Evolutionary conservation across 2,113 vertebrate genomes (phyloP).

Genomic region (Coturnix japonica): DNA sequence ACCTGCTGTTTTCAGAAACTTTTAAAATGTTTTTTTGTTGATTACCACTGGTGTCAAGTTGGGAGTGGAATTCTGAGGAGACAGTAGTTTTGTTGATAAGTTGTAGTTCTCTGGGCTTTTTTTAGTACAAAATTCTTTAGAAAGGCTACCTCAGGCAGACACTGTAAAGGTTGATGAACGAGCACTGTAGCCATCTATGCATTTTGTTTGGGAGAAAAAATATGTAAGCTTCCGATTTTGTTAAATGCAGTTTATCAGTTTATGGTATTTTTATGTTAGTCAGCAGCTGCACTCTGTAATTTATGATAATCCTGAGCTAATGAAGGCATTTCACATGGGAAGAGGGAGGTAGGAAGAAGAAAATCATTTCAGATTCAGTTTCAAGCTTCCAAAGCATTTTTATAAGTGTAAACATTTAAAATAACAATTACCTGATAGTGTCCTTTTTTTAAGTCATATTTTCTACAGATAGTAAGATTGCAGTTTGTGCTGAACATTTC

Average conservation of each 20-base stretch:
- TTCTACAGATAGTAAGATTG: slow-evolving; percentile 76
- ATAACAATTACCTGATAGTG: slow-evolving; percentile 76
- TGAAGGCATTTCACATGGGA: slow-evolving; percentile 63
- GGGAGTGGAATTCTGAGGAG: slow-evolving; percentile 70
- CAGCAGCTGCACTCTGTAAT: slow-evolving; percentile 66
- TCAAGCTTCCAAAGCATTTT: slow-evolving; percentile 83
- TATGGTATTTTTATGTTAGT: slow-evolving; percentile 42
- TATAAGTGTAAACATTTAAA: slow-evolving; percentile 81
- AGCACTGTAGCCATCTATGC: slow-evolving; percentile 71
- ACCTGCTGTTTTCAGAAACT: slow-evolving; percentile 72
- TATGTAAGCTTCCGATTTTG: slow-evolving; percentile 54
- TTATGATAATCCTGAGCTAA: slow-evolving; percentile 68
- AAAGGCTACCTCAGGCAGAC: slow-evolving; percentile 79
- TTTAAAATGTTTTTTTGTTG: slow-evolving; percentile 72
- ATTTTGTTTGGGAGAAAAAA: slow-evolving; percentile 51
- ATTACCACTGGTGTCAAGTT: slow-evolving; percentile 64
- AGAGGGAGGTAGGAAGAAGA: slow-evolving; percentile 70
- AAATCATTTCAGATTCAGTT: slow-evolving; percentile 68
- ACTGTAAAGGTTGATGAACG: slow-evolving; percentile 65
- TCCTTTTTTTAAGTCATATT: slow-evolving; percentile 80
- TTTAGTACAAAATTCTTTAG: slow-evolving; percentile 70
- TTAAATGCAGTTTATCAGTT: slow-evolving; percentile 47
- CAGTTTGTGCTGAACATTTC: slow-evolving; percentile 79
- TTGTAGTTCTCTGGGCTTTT: slow-evolving; percentile 68
- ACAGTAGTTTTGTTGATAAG: slow-evolving; percentile 56